Conservation (phyloP, 2,888 invertebrate genomes). For the Trissolcus brochymenae region DNA sequence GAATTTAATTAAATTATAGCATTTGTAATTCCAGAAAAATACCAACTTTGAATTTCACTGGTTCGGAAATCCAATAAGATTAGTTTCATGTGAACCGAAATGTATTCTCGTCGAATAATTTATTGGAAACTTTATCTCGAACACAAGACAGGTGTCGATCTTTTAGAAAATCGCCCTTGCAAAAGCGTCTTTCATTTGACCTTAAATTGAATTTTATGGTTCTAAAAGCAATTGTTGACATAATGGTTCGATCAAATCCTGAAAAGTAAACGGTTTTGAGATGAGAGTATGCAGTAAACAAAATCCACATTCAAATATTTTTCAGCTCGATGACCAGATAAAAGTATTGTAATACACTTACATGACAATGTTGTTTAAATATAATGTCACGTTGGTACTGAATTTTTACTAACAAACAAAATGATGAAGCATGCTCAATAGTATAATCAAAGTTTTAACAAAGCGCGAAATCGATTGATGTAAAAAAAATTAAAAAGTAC, state of each 20-base stretch:
- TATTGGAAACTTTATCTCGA: slow-evolving; percentile 26
- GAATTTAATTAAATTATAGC: slow-evolving; percentile 16
- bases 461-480: no score
- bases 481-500: no score
- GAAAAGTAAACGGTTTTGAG: slow-evolving; percentile 14
- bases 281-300: not conserved
- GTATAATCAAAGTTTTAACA: no score
- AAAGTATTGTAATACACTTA: no score
- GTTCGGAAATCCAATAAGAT: slow-evolving; percentile 14
- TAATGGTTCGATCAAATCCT: slow-evolving; percentile 16
- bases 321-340: not conserved
- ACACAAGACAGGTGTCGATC: slow-evolving; percentile 23
- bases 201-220: slow-evolving; percentile 37
- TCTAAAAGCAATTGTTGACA: slow-evolving; percentile 8
- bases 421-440: no score
- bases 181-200: slow-evolving; percentile 13
- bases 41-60: slow-evolving; percentile 8
- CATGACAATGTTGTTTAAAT: no score
- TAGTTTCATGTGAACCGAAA: slow-evolving; percentile 2
- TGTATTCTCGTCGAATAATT: slow-evolving; percentile 18
- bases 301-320: slow-evolving; percentile 18
- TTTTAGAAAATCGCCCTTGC: slow-evolving; percentile 4
- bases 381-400: no score
- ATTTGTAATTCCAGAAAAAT: slow-evolving; percentile 1
- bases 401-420: no score